Evolutionary conservation across 2,797 vertebrate species (phyloP).

Genomic region (Hypotaenidia okinawae): DNA sequence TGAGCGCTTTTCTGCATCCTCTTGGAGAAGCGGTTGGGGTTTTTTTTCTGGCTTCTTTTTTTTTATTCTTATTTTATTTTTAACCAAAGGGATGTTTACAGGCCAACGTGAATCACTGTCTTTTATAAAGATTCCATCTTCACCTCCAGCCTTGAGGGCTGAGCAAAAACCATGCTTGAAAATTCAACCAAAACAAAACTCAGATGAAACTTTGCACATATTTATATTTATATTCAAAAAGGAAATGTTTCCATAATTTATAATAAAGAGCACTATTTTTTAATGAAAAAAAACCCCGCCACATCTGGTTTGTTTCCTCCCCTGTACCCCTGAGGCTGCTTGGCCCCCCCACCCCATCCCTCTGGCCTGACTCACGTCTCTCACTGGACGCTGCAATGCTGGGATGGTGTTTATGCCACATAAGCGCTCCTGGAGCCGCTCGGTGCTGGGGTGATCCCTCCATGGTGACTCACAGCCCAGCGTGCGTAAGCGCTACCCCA

Average conservation of each 20-base stretch:
- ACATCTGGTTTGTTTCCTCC: not conserved
- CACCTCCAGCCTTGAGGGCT: conserved; percentile 81
- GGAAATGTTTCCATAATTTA: conserved; percentile 93
- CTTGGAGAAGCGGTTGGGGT: conserved; percentile 64
- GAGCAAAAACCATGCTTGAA: conserved; percentile 86
- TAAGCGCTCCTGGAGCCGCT: conserved; percentile 1
- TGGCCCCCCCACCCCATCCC: too few species aligned
- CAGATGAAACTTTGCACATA: conserved; percentile 94
- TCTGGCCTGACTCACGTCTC: not conserved
- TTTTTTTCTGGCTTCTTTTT: conserved; percentile 63
- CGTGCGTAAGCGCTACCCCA: not conserved
- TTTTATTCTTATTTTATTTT: conserved; percentile 20
- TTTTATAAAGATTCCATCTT: conserved; percentile 92
- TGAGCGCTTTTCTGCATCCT: conserved; percentile 43
- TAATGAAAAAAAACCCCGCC: conserved; percentile 79
- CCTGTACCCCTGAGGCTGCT: not conserved
- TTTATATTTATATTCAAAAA: conserved; percentile 93
- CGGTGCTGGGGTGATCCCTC: not conserved
- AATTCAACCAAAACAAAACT: conserved; percentile 85
- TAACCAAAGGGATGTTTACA: conserved; percentile 86
- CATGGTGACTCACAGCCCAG: conserved; percentile 8
- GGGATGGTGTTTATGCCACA: conserved; percentile 47
- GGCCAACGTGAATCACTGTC: conserved; percentile 83
- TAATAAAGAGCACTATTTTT: conserved; percentile 99
- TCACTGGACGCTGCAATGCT: not conserved